Conservation (phyloP, 2,888 invertebrate genomes). For the Ditylenchus weischeri region DNA sequence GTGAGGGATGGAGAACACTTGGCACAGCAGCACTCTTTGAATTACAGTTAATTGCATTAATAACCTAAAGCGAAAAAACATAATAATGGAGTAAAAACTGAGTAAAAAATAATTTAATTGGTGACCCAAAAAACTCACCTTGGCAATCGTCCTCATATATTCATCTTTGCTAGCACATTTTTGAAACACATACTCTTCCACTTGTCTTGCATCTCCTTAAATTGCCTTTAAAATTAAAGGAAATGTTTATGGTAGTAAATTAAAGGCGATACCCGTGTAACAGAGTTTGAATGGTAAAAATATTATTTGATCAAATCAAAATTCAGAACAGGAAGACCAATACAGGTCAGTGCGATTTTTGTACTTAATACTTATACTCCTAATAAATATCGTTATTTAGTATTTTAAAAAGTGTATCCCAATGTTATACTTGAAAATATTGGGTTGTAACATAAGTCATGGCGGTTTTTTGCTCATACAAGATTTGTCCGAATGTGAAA, state of each 20-base stretch:
- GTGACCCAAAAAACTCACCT: constrained; percentile 32
- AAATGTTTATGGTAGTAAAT: too few relatives aligned
- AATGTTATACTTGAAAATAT: too few relatives aligned
- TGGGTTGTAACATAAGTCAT: too few relatives aligned
- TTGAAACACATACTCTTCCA: constrained; percentile 58
- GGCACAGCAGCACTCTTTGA: constrained; percentile 56
- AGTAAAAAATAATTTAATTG: too few relatives aligned
- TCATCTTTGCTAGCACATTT: constrained; percentile 57
- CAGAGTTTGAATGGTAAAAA: neutral
- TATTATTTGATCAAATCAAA: neutral
- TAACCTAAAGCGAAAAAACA: constrained; percentile 24
- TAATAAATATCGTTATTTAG: too few relatives aligned
- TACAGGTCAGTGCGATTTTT: neutral
- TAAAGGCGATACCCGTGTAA: too few relatives aligned
- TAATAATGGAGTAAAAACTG: too few relatives aligned
- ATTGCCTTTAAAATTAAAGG: too few relatives aligned
- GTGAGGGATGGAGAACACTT: constrained; percentile 46
- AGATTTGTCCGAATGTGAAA: too few relatives aligned
- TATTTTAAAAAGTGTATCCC: too few relatives aligned
- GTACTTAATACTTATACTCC: too few relatives aligned
- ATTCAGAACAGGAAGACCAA: neutral
- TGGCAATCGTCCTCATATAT: constrained; percentile 58
- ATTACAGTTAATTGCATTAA: constrained; percentile 58
- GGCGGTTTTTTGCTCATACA: too few relatives aligned
- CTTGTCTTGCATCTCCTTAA: constrained; percentile 52